Base-by-base conservation (phyloP, 1,140 invertebrate genomes). In the Heliconius hewitsoni region DNA sequence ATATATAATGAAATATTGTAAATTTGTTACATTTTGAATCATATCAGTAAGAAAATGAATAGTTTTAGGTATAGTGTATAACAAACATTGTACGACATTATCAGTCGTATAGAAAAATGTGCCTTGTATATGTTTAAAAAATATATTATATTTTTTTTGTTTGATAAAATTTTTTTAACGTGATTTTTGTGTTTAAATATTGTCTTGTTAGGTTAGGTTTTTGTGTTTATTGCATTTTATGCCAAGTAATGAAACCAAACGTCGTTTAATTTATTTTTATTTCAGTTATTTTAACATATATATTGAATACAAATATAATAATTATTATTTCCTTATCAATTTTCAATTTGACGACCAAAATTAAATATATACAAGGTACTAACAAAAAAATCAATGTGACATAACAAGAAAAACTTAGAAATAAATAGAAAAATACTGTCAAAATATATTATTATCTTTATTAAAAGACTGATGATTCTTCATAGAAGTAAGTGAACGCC, bases 401-500 rank as follows among this genome's bases (percentile, higher is more conserved):
- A 30, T 23, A 60, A n/a, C 23, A 50, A 57, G 30, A 66, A 30
- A n/a, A 30, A 66, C n/a, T 60, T 66, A 66, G 23, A 66, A 30
- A 27, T 16, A 66, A 66, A 66, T 27, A 27, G 13, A 57, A 66
- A 66, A 27, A 66, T 50, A 79, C 60, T 82, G 74, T 84, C 77
- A 80, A 80, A 66, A 66, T 66, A 83, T 84, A 84, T 80, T 83
- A 84, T 88, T 83, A 84, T 88, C 83, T 86, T 89, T 87, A 84
- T 89, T 89, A 80, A 87, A 91, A 91, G 89, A 91, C 89, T 91
- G 89, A 91, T 86, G 83, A 85, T 87, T 87, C 83, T 84, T 79
- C 77, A 84, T 86, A 86, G 82, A 81, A 84, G 75, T 84, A 84
- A 79, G 78, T 74, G 18, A 75, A 79, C 84, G 82, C 79, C 80